These are phyloP conservation scores for Caenorhabditis macrosperma DNA, from an alignment of 2,888 invertebrate genomes.

Conservation along the genomic window DNA sequence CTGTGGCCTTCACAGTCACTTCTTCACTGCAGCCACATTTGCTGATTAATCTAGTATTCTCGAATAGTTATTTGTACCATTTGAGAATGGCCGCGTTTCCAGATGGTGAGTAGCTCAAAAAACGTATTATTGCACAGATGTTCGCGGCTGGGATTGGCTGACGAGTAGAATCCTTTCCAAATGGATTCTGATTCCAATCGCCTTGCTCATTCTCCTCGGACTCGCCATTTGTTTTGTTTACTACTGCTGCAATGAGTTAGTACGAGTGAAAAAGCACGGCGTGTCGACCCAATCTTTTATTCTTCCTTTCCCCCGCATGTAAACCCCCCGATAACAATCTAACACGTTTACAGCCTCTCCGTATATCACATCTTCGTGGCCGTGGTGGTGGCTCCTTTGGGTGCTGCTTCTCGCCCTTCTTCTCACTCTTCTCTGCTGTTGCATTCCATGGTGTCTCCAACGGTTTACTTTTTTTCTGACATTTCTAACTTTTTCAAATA, in stretches of 20 bases:
- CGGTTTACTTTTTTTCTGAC: constrained; percentile 68
- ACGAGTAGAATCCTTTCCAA: constrained; percentile 63
- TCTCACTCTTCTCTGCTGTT: constrained; percentile 78
- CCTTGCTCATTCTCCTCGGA: constrained; percentile 55
- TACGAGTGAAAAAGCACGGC: constrained; percentile 25
- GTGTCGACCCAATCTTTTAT: not conserved
- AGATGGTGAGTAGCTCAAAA: constrained; percentile 58
- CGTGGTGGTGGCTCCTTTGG: constrained; percentile 80
- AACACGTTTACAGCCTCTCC: constrained; percentile 74
- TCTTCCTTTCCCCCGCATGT: not conserved
- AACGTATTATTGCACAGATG: constrained; percentile 57
- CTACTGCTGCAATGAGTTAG: constrained; percentile 64
- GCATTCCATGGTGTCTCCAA: constrained; percentile 78
- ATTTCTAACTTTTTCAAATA: constrained; percentile 5
- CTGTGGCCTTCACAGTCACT: constrained; percentile 43
- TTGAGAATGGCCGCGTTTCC: constrained; percentile 56
- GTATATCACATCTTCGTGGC: constrained; percentile 78
- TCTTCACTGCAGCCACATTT: constrained; percentile 27
- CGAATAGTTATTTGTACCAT: constrained; percentile 1
- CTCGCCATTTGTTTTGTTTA: constrained; percentile 51
- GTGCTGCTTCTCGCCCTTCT: constrained; percentile 78
- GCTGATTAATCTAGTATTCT: constrained; percentile 20
- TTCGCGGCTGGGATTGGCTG: constrained; percentile 60
- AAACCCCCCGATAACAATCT: constrained; percentile 14
- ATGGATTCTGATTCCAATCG: constrained; percentile 65